Base-by-base conservation (phyloP, 2,888 invertebrate genomes). In the Cecidostiba fungosa region DNA sequence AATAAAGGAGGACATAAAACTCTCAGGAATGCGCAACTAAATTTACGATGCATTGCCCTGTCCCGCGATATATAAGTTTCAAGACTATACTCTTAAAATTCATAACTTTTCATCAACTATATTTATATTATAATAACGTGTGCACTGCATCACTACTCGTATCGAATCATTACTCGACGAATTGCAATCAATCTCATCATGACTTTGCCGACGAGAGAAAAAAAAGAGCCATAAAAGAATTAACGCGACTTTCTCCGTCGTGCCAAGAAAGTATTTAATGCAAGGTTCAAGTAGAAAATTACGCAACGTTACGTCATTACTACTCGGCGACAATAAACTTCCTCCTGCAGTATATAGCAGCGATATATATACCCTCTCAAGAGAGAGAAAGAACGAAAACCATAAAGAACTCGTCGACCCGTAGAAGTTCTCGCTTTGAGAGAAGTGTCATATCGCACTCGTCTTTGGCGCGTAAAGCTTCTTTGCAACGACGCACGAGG, bases 251-350 rank as follows among this genome's bases (percentile, higher is more conserved):
- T 66, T 66, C 66, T 66, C 29, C 66, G 66, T 16, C 66, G 14
- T 16, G 26, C 29, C 66, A 66, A 66, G 66, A 66, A 66, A 66
- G 29, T 66, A 66, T 66, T 66, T 66, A 66, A 66, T 66, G 66
- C 66, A 16, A 66, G 66, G 26, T 66, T 66, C 66, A 29, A 66
- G n/a, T n/a, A n/a, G 26, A 12, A 66, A 14, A 66, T 66, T 26
- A 66, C 66, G 66, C 29, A 29, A 66, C 26, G 29, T 66, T 26
- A 26, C 66, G 29, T 66, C 66, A 66, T 26, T 26, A 8, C 59
- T 19, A 50, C 50, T 50, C 12, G n/a, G 66, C 66, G 29, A 66
- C 66, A 29, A 66, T 66, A 66, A 66, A 66, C 66, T 66, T 66
- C 29, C 29, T 66, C 5, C 29, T 66, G 12, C 5, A 26, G n/a